phyloP scores from a whole-genome alignment of 2,888 invertebrate species.

The Caenorhabditis drosophilae region DNA sequence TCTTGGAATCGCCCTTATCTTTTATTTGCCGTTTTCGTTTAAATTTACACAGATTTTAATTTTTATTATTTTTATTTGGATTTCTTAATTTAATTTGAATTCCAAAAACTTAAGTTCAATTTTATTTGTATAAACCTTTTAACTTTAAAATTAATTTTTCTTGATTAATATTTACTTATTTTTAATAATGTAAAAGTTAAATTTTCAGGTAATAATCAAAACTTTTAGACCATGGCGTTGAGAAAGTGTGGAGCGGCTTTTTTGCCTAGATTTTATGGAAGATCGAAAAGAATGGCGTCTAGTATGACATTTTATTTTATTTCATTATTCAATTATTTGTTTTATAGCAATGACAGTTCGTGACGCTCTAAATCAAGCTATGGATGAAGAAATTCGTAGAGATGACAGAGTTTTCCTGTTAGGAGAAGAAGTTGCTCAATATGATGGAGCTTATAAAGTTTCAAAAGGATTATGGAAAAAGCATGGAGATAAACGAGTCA shows the following conservation, averaged over 20 bases:
- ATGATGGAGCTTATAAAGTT: slow-evolving; percentile 88
- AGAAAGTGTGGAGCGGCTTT: slow-evolving; percentile 14
- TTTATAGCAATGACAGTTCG: slow-evolving; percentile 80
- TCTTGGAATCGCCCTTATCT: no score
- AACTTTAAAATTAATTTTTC: no score
- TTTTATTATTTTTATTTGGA: no score
- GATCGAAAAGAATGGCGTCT: slow-evolving; percentile 30
- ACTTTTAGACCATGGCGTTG: slow-evolving; percentile 54
- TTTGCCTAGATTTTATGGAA: slow-evolving; percentile 13
- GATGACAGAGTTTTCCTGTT: slow-evolving; percentile 87
- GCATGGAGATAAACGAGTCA: slow-evolving; percentile 92
- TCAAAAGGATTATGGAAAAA: slow-evolving; percentile 95
- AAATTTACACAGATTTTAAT: no score
- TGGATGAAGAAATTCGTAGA: slow-evolving; percentile 93
- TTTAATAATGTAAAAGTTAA: no score
- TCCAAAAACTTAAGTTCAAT: no score
- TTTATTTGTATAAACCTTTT: no score
- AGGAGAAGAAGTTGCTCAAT: slow-evolving; percentile 98
- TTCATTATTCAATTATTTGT: background rate
- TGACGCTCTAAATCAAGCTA: slow-evolving; percentile 92
- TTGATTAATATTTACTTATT: no score
- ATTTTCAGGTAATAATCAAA: no score
- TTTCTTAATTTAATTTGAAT: no score
- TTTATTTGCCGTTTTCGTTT: no score
- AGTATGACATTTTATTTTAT: slow-evolving; percentile 18